Base-by-base conservation (phyloP, 2,113 vertebrate genomes). In the Anoura caudifer region DNA sequence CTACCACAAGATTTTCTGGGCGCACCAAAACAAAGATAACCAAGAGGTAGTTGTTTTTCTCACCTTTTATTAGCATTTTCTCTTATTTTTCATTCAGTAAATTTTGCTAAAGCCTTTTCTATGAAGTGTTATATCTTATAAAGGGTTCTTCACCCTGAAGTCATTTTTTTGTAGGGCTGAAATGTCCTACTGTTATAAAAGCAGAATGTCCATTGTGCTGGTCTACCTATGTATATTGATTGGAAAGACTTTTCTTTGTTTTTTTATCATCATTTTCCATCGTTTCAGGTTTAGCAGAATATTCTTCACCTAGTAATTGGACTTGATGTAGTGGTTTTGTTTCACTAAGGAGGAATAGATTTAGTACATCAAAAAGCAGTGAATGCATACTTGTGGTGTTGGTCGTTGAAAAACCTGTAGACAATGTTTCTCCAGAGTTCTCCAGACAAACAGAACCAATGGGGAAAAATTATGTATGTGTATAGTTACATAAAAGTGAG, bases 1-100 rank as follows among this genome's bases (percentile, higher is more conserved):
- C 88, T 98, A 98, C 85, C 98, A 99, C 87, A 99, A 99, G 96
- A 98, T 99, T 86, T 98, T 99, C 97, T 98, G 98, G 97, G 95
- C 97, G 87, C 98, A 98, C 92, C 98, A 99, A 95, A 98, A 98
- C 95, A 99, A 98, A 96, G 98, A 99, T 36, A 98, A 86, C 88
- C 98, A 98, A 91, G 98, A 99, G 98, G 98, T 99, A 98, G 97
- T 84, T 67, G 7, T 17, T 8, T 28, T 77, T 28, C 91, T 76
- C 4, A 0, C n/a, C 3, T 65, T 76, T 67, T 76, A 17, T 50
- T 75, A 65, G 45, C 33, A 8, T 83, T 13, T 0, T 77, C 84
- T 19, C 33, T 70, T 91, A 19, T 67, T 93, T 63, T 91, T 50
- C 45, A 9, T 79, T 90, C 7, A n/a, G 2, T 36, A 50, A 56